Evolutionary conservation across 2,113 vertebrate genomes (phyloP).

Genomic region (Hyla sarda): DNA sequence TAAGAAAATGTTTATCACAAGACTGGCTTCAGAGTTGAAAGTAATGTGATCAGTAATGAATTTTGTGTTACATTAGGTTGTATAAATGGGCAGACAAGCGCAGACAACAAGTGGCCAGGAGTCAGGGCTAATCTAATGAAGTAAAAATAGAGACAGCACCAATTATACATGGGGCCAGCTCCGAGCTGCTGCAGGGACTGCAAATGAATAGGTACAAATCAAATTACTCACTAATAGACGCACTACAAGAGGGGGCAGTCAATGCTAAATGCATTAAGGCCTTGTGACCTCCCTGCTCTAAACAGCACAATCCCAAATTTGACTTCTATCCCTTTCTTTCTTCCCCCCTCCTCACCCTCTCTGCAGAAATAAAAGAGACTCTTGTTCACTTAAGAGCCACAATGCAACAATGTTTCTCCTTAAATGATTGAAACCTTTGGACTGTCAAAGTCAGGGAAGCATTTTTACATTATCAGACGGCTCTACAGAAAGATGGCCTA

Average conservation of each 20-base stretch:
- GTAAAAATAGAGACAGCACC: constrained; percentile 93
- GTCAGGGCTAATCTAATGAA: constrained; percentile 99
- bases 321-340: constrained; percentile 72
- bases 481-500: constrained; percentile 34
- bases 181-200: constrained; percentile 88
- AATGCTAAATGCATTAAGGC: constrained; percentile 91
- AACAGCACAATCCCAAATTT: constrained; percentile 82
- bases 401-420: constrained; percentile 76
- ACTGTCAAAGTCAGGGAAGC: constrained; percentile 71
- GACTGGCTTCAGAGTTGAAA: constrained; percentile 90
- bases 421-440: constrained; percentile 83
- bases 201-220: constrained; percentile 94
- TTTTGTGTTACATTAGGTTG: constrained; percentile 99
- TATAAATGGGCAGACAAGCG: constrained; percentile 90
- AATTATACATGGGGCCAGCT: constrained; percentile 92
- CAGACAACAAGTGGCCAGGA: constrained; percentile 96
- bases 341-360: constrained; percentile 44
- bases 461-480: constrained; percentile 61
- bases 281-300: constrained; percentile 86
- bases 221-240: constrained; percentile 92
- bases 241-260: constrained; percentile 87
- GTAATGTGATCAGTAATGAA: constrained; percentile 99
- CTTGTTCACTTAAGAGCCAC: constrained; percentile 74
- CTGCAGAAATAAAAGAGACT: constrained; percentile 80
- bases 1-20: constrained; percentile 88